phyloP scores from a whole-genome alignment of 2,888 invertebrate species.

The Thalpophila matura region DNA sequence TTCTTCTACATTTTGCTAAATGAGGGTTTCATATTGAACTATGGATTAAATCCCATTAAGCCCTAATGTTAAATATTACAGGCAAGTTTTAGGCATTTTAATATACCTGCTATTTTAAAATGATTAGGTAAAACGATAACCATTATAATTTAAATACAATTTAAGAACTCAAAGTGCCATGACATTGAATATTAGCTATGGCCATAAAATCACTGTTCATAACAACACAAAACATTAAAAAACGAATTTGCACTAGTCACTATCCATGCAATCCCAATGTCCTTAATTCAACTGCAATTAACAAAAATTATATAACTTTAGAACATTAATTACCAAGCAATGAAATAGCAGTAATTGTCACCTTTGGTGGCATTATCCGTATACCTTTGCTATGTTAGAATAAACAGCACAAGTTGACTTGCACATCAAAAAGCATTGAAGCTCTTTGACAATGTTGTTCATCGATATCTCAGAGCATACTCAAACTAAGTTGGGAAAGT shows the following conservation, averaged over 20 bases:
- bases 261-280: conserved; percentile 71
- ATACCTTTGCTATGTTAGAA: conserved; percentile 85
- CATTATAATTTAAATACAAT: conserved; percentile 60
- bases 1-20: conserved; percentile 79
- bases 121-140: conserved; percentile 56
- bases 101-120: conserved; percentile 67
- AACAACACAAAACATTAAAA: conserved; percentile 75
- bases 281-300: conserved; percentile 65
- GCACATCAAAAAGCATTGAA: conserved; percentile 73
- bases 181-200: conserved; percentile 79
- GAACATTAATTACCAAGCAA: conserved; percentile 68
- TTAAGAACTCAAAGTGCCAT: conserved; percentile 73
- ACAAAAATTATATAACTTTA: conserved; percentile 61
- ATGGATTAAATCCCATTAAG: conserved; percentile 81
- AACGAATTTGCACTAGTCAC: conserved; percentile 71
- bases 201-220: conserved; percentile 68
- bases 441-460: conserved; percentile 65
- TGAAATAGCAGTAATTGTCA: conserved; percentile 78
- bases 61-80: conserved; percentile 77
- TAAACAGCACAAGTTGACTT: conserved; percentile 78
- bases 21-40: conserved; percentile 73
- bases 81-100: conserved; percentile 88
- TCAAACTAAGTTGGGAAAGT: conserved; percentile 32
- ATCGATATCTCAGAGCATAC: conserved; percentile 62
- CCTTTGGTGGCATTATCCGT: conserved; percentile 85